phyloP scores from a whole-genome alignment of 2,888 invertebrate genomes.

The Scotopteryx bipunctaria region DNA sequence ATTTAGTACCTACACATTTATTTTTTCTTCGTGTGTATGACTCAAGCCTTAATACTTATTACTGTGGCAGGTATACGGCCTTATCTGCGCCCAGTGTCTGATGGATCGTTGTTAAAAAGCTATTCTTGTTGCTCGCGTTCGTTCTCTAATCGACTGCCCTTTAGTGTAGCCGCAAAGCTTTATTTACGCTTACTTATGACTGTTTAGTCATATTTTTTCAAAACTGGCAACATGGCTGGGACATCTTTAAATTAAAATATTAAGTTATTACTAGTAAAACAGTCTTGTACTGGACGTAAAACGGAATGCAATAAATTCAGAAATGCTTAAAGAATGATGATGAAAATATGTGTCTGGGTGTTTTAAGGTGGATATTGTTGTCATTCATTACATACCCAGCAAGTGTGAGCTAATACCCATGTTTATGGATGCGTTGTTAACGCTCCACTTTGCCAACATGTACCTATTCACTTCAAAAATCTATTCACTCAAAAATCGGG shows the following conservation, averaged over 20 bases:
- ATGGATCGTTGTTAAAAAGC: constrained; percentile 74
- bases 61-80: constrained; percentile 70
- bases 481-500: too few species aligned
- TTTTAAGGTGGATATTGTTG: too few species aligned
- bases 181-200: constrained; percentile 47
- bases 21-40: constrained; percentile 51
- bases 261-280: neutral
- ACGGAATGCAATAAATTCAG: too few species aligned
- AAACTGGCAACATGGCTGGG: neutral
- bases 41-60: constrained; percentile 68
- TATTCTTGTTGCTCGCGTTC: constrained; percentile 58
- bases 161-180: constrained; percentile 57
- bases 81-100: constrained; percentile 68
- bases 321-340: too few species aligned
- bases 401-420: too few species aligned
- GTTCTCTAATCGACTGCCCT: constrained; percentile 62
- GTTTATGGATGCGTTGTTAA: too few species aligned
- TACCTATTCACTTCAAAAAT: too few species aligned
- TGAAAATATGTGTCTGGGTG: too few species aligned
- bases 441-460: too few species aligned
- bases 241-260: too few species aligned
- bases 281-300: too few species aligned
- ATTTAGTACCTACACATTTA: constrained; percentile 45
- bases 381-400: too few species aligned
- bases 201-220: constrained; percentile 43